Percentiles rank a stretch among this genome's conserved stretches.
phyloP scores from a whole-genome alignment of 2,113 vertebrate species.

The Platanista minor region DNA sequence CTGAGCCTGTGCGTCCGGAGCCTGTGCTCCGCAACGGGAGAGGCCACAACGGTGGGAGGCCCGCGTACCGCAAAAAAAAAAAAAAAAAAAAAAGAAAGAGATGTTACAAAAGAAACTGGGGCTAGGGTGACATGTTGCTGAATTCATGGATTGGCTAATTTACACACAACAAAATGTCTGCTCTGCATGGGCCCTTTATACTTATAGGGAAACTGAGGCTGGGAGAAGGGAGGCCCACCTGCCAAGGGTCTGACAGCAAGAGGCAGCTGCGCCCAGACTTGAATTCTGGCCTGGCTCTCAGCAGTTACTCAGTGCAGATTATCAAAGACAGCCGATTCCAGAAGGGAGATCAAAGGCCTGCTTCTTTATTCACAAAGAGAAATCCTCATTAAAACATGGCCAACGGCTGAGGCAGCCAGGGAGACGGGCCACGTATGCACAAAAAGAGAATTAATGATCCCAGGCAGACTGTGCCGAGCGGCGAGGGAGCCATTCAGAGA shows the following conservation, averaged over 20 bases:
- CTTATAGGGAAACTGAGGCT: conserved; percentile 25
- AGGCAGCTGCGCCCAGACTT: background rate
- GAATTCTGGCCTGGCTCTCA: background rate
- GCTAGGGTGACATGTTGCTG: background rate
- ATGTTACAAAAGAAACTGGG: background rate
- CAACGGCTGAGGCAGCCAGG: background rate
- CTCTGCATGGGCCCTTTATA: background rate
- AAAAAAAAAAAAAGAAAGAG: too few relatives aligned
- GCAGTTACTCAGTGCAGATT: background rate
- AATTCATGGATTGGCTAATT: background rate
- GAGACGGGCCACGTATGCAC: background rate
- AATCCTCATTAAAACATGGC: conserved; percentile 49
- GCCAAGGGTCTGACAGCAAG: background rate
- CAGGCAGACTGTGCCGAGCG: background rate
- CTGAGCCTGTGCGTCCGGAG: too few relatives aligned
- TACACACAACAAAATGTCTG: background rate
- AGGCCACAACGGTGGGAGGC: too few relatives aligned
- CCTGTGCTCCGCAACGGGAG: too few relatives aligned
- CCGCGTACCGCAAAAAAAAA: too few relatives aligned
- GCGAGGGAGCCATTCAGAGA: background rate
- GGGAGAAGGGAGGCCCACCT: background rate
- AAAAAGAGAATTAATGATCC: background rate
- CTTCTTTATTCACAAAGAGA: conserved; percentile 46
- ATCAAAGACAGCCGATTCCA: conserved; percentile 42
- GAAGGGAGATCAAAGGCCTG: conserved; percentile 54